Percentiles rank a stretch among this genome's conserved stretches.
phyloP scores from a whole-genome alignment of 2,888 invertebrate species.

The Apotomis turbidana region DNA sequence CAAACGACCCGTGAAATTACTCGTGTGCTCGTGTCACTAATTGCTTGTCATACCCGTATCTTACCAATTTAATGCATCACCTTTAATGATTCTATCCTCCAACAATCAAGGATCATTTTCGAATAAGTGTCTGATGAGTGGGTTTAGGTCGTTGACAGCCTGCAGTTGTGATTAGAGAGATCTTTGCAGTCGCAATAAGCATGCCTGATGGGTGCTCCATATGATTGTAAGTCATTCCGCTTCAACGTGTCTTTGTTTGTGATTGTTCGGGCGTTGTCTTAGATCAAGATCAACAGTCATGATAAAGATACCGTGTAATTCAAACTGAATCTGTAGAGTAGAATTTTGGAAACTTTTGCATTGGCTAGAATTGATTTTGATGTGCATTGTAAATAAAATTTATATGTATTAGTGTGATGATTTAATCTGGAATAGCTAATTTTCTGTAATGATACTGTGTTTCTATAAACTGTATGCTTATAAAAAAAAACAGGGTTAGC shows the following conservation, averaged over 20 bases:
- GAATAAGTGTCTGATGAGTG: constrained; percentile 37
- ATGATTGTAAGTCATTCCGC: constrained; percentile 32
- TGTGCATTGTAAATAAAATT: too few relatives aligned
- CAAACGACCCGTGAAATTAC: constrained; percentile 68
- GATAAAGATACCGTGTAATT: neutral
- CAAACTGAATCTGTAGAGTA: neutral
- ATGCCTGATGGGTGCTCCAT: constrained; percentile 38
- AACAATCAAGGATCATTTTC: constrained; percentile 48
- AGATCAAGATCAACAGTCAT: constrained; percentile 33
- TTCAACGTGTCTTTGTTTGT: constrained; percentile 37
- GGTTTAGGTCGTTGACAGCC: constrained; percentile 69
- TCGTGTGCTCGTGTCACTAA: constrained; percentile 55
- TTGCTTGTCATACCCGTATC: constrained; percentile 56
- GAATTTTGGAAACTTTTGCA: neutral
- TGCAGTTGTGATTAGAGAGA: constrained; percentile 66
- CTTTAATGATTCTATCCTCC: constrained; percentile 34
- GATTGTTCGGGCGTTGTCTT: constrained; percentile 30
- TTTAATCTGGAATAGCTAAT: too few relatives aligned
- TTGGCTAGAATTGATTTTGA: neutral
- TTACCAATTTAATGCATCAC: constrained; percentile 21
- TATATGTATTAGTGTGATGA: too few relatives aligned
- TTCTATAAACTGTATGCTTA: too few relatives aligned
- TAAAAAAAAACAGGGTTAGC: too few relatives aligned
- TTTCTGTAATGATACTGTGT: too few relatives aligned
- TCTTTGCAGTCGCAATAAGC: constrained; percentile 41